Percentiles rank a stretch among this genome's conserved stretches.
Conservation (phyloP, 2,888 invertebrate species). For the Sialis fuliginosa region DNA sequence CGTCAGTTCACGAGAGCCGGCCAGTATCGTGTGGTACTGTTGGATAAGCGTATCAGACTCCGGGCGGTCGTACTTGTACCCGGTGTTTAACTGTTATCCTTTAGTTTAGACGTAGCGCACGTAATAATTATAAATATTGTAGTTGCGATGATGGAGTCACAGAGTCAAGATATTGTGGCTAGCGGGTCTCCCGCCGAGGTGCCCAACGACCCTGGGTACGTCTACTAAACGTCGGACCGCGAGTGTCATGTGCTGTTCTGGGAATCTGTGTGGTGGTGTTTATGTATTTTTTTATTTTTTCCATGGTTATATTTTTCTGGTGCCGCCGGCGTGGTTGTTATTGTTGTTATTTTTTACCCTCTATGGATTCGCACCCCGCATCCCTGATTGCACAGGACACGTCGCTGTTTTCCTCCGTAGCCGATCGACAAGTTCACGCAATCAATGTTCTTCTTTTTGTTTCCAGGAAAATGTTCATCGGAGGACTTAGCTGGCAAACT, state of each 20-base stretch:
- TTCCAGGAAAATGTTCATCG: conserved; percentile 99
- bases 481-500: conserved; percentile 99
- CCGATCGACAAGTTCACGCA: too few relatives aligned
- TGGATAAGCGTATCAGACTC: conserved; percentile 36
- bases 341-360: neutral
- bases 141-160: conserved; percentile 44
- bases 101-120: conserved; percentile 29
- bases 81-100: conserved; percentile 23
- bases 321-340: too few relatives aligned
- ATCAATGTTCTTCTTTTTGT: conserved; percentile 1
- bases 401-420: neutral
- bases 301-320: too few relatives aligned
- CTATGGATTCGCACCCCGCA: neutral
- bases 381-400: neutral
- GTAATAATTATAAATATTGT: conserved; percentile 10
- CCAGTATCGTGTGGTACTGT: conserved; percentile 53
- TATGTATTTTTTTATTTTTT: too few relatives aligned
- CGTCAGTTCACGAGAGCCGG: conserved; percentile 25
- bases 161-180: conserved; percentile 56
- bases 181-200: conserved; percentile 76
- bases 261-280: neutral
- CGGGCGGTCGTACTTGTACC: conserved; percentile 41
- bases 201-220: conserved; percentile 89
- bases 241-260: conserved; percentile 2
- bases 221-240: conserved; percentile 7